Percentiles rank a stretch among this genome's conserved stretches.
phyloP scores from a whole-genome alignment of 2,113 vertebrate species.

The Pterocles gutturalis region DNA sequence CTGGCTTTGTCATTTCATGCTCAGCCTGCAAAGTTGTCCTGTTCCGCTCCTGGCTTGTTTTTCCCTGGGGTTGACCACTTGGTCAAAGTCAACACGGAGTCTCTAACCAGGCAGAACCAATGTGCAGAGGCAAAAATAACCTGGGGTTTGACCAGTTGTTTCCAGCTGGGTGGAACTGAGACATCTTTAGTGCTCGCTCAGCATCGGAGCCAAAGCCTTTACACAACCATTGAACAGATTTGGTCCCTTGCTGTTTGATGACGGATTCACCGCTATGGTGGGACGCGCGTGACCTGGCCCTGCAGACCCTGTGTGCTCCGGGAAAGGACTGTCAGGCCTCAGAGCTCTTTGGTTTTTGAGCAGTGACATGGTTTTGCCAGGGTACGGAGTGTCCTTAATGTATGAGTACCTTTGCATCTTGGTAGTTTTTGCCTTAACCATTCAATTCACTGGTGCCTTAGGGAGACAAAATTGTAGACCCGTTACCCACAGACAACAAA shows the following conservation, averaged over 20 bases:
- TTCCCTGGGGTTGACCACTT: slow-evolving; percentile 35
- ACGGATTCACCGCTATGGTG: fast-evolving
- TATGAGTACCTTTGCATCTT: not conserved
- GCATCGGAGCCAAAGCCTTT: not conserved
- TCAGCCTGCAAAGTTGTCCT: slow-evolving; percentile 43
- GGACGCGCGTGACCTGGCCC: not conserved
- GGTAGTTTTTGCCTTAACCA: not conserved
- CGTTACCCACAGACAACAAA: fast-evolving
- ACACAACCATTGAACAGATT: not conserved
- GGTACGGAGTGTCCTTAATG: not conserved
- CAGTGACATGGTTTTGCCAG: not conserved
- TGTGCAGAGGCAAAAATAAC: slow-evolving; percentile 38
- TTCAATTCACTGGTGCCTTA: not conserved
- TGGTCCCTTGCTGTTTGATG: not conserved
- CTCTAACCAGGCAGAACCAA: slow-evolving; percentile 35
- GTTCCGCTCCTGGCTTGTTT: slow-evolving; percentile 26
- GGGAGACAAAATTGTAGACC: not conserved
- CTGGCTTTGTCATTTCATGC: slow-evolving; percentile 29
- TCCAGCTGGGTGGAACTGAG: not conserved
- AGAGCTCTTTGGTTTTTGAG: not conserved
- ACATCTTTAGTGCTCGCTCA: not conserved
- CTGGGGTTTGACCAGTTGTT: slow-evolving; percentile 19
- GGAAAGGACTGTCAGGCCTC: not conserved
- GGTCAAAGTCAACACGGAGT: not conserved
- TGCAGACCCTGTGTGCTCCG: not conserved